Conservation (phyloP, 2,797 vertebrate species). For the Sphenopsis melanotis region DNA sequence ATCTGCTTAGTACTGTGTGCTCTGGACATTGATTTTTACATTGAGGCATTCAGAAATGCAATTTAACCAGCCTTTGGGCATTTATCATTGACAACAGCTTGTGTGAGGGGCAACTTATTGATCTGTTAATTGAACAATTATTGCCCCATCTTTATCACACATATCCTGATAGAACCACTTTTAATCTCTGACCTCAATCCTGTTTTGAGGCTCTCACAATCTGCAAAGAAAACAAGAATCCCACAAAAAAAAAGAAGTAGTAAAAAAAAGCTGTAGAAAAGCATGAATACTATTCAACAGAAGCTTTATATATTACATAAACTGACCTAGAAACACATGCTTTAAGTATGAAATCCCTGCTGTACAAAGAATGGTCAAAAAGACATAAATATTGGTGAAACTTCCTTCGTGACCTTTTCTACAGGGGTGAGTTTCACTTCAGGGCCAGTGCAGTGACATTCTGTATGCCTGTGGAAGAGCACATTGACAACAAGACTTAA, state of each 20-base stretch:
- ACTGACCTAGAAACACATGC: conserved; percentile 20
- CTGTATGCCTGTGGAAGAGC: not conserved
- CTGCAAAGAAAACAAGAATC: not conserved
- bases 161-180: not conserved
- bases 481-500: not conserved
- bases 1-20: not conserved
- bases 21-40: conserved; percentile 24
- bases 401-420: not conserved
- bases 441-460: not conserved
- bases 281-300: not conserved
- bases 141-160: not conserved
- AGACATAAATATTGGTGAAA: not conserved
- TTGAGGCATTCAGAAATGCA: not conserved
- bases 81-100: conserved; percentile 28
- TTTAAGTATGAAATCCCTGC: not conserved
- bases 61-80: not conserved
- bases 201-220: not conserved
- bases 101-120: conserved; percentile 5
- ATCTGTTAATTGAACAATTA: conserved; percentile 50
- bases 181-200: not conserved
- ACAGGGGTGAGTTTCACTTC: not conserved
- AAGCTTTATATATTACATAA: conserved; percentile 13
- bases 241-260: too few species aligned
- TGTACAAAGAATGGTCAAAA: not conserved
- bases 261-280: not conserved